These are phyloP conservation scores for Torymus tubicola DNA, from an alignment of 2,888 invertebrate genomes.

Conservation along the genomic window DNA sequence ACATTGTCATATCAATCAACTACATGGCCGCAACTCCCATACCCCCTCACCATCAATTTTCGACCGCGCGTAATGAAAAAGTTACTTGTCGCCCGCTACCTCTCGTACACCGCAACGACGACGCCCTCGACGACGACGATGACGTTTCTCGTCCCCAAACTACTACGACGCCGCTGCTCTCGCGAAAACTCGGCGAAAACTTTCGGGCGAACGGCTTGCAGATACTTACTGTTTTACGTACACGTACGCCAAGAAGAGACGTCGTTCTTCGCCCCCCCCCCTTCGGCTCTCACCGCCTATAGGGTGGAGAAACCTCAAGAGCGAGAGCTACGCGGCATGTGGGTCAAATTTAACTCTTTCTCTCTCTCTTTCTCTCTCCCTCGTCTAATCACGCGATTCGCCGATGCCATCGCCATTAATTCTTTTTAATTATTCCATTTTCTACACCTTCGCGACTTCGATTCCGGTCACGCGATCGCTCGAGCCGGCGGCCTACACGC, in stretches of 20 bases:
- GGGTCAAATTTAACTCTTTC: conserved; percentile 39
- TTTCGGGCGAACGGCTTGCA: not conserved
- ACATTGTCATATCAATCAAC: too few species aligned
- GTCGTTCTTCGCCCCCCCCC: too few species aligned
- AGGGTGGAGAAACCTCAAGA: conserved; percentile 6
- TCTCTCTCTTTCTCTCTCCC: not conserved
- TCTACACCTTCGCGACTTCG: conserved; percentile 54
- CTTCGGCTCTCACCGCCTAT: too few species aligned
- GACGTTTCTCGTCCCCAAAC: too few species aligned
- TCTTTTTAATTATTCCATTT: conserved; percentile 59
- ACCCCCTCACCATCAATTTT: too few species aligned
- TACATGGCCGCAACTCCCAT: too few species aligned
- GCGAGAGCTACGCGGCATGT: conserved; percentile 17
- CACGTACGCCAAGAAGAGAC: not conserved
- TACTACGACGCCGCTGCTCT: too few species aligned
- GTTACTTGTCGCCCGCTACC: too few species aligned
- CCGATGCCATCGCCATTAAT: conserved; percentile 55
- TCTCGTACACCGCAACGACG: too few species aligned
- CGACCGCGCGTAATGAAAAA: too few species aligned
- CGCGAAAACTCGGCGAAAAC: not conserved
- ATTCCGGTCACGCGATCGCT: conserved; percentile 56
- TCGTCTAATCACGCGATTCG: conserved; percentile 55
- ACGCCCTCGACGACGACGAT: too few species aligned
- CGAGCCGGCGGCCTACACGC: not conserved
- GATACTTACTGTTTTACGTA: conserved; percentile 12